Conservation (phyloP, 2,113 vertebrate genomes). For the Larimichthys polyactis region DNA sequence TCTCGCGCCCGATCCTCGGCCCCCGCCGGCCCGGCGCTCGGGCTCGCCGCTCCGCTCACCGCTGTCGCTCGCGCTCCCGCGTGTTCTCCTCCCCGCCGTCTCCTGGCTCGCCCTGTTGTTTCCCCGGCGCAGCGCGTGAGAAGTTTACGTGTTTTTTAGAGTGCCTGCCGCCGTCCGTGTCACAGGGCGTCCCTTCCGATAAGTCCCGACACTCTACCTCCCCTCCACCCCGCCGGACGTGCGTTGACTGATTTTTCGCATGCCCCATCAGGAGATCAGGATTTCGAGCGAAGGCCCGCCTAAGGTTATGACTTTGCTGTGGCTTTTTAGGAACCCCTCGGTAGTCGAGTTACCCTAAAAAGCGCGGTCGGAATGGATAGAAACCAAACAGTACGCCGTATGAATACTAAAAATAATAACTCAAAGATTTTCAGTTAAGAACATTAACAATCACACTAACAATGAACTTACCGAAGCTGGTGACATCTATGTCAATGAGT, state of each 20-base stretch:
- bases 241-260: neutral
- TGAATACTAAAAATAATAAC: neutral
- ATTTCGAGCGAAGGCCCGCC: neutral
- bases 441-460: too few species aligned
- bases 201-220: constrained; percentile 28
- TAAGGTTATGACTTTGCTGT: rapidly evolving
- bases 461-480: neutral
- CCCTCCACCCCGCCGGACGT: constrained; percentile 53
- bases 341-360: rapidly evolving
- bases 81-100: constrained; percentile 74
- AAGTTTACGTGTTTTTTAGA: neutral
- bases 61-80: neutral
- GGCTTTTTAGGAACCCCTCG: neutral
- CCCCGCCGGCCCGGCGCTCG: too few species aligned
- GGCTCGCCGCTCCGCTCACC: too few species aligned
- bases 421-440: neutral
- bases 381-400: too few species aligned
- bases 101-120: too few species aligned
- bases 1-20: too few species aligned
- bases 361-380: neutral
- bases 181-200: constrained; percentile 50
- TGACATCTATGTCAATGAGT: too few species aligned
- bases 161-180: too few species aligned
- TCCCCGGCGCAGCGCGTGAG: too few species aligned
- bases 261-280: constrained; percentile 26